phyloP scores from a whole-genome alignment of 1,140 invertebrate species.

The Drosophila tristis region DNA sequence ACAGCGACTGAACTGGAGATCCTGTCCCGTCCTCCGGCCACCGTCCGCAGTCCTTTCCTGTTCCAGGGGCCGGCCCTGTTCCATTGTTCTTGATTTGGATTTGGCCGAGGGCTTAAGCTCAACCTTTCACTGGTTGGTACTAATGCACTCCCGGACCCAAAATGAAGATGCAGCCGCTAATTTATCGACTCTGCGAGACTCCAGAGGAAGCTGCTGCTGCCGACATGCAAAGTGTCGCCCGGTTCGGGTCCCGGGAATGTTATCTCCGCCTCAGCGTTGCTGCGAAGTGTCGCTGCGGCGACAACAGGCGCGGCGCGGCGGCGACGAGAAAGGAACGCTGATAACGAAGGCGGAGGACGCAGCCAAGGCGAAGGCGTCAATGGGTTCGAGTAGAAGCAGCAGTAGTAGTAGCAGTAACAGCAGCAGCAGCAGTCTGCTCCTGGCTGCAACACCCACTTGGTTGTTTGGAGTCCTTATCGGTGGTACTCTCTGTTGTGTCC shows the following conservation, averaged over 20 bases:
- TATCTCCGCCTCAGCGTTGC: constrained; percentile 53
- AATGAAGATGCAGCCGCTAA: constrained; percentile 71
- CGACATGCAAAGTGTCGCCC: constrained; percentile 63
- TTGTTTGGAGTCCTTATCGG: constrained; percentile 40
- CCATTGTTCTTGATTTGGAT: constrained; percentile 57
- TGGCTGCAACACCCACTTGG: constrained; percentile 50
- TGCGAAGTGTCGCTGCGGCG: constrained; percentile 58
- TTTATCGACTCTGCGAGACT: constrained; percentile 47
- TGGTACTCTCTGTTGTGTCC: not conserved
- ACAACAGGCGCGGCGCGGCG: constrained; percentile 17
- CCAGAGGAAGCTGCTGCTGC: constrained; percentile 27
- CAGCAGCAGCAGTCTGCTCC: constrained; percentile 5
- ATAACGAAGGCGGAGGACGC: constrained; percentile 17
- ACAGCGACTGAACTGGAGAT: constrained; percentile 1
- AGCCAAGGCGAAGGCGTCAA: constrained; percentile 48
- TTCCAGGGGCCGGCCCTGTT: constrained; percentile 9
- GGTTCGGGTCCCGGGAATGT: constrained; percentile 24
- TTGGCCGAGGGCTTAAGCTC: constrained; percentile 1
- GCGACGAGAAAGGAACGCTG: not conserved
- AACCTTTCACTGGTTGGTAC: constrained; percentile 47
- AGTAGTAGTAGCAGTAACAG: no score
- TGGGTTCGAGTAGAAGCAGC: constrained; percentile 39
- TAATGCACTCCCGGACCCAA: constrained; percentile 49
- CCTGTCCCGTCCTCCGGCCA: not conserved
- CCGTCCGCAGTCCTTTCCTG: not conserved